These are phyloP conservation scores for Diadophis punctatus DNA, from an alignment of 2,113 vertebrate species.

Conservation along the genomic window DNA sequence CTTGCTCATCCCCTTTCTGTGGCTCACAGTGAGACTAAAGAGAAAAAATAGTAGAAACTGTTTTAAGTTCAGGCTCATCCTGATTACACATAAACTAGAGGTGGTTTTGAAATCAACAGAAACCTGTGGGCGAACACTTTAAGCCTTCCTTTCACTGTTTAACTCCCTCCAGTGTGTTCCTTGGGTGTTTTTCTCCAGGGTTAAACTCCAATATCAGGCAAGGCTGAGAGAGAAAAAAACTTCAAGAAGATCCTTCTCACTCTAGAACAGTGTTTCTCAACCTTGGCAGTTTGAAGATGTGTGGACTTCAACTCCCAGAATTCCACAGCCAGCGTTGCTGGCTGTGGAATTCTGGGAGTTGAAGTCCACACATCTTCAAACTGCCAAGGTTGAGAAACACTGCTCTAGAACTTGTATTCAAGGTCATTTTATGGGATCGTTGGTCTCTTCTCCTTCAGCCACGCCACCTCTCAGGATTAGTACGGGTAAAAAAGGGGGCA, in stretches of 20 bases:
- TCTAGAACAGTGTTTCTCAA: neutral
- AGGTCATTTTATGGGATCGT: neutral
- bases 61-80: neutral
- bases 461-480: too few species aligned
- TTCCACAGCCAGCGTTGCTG: too few species aligned
- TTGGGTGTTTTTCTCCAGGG: neutral
- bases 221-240: neutral
- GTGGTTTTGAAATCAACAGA: neutral
- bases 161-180: neutral
- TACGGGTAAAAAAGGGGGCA: neutral
- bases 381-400: too few species aligned
- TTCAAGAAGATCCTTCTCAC: neutral
- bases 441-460: neutral
- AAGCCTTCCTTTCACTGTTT: neutral
- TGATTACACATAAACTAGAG: neutral
- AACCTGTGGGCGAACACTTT: neutral
- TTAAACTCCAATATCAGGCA: neutral
- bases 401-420: neutral
- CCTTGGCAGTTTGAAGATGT: too few species aligned
- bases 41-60: neutral
- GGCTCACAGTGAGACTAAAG: neutral
- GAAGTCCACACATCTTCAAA: too few species aligned
- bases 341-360: too few species aligned
- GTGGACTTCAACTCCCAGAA: too few species aligned
- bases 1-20: neutral